A percentile compares a stretch with the other conserved stretches of the same genome.
phyloP scores from a whole-genome alignment of 2,888 invertebrate species.

The Pristionchus mayeri region DNA sequence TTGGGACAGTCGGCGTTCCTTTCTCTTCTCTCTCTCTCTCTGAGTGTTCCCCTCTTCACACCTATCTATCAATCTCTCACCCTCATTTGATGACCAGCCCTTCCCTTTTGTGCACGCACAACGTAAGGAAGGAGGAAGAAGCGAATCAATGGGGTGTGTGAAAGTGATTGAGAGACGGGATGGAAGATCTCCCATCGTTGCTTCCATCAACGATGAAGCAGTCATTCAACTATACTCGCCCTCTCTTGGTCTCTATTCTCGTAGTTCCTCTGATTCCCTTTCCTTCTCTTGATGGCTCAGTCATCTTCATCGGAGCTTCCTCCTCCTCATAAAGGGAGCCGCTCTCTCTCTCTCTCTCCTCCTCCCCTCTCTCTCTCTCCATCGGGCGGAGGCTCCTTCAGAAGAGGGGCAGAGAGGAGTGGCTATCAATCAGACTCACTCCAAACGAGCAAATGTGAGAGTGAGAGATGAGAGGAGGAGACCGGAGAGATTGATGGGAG shows the following conservation, averaged over 20 bases:
- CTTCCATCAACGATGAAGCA: neutral
- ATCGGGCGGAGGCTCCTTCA: slow-evolving; percentile 38
- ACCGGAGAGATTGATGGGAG: slow-evolving; percentile 18
- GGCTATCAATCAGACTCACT: slow-evolving; percentile 39
- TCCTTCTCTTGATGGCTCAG: neutral
- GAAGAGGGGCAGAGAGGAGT: slow-evolving; percentile 3
- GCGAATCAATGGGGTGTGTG: slow-evolving; percentile 19
- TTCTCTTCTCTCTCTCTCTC: neutral
- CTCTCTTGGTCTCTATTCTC: too few relatives aligned
- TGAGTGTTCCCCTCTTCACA: neutral
- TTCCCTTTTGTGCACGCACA: slow-evolving; percentile 1
- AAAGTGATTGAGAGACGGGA: neutral
- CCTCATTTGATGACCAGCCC: slow-evolving; percentile 13
- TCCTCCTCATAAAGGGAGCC: slow-evolving; percentile 3
- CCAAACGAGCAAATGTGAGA: slow-evolving; percentile 41
- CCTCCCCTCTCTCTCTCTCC: neutral
- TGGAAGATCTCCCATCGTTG: neutral
- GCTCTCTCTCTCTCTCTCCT: neutral
- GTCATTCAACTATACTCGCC: neutral
- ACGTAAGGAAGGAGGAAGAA: neutral
- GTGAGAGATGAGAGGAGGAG: slow-evolving; percentile 44
- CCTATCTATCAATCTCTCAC: slow-evolving; percentile 41
- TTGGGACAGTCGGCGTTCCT: slow-evolving; percentile 4
- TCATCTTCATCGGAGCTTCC: neutral
- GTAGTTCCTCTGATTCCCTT: too few relatives aligned